Evolutionary conservation across 1,140 invertebrate genomes (phyloP).

Genomic region (Aradophagus sp.): DNA sequence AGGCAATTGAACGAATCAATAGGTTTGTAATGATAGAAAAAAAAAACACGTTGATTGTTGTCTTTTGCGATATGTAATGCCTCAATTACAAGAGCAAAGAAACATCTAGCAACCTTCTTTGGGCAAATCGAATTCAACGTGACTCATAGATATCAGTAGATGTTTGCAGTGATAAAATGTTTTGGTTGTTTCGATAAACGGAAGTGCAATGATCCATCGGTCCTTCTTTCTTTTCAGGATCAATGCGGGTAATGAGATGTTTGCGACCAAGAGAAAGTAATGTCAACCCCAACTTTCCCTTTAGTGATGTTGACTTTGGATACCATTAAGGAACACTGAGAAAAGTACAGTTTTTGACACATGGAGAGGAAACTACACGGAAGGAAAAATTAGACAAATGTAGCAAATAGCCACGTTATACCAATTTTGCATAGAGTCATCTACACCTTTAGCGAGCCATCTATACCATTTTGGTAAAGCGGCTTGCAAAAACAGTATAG

Average conservation of each 20-base stretch:
- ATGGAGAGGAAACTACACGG: too few species aligned
- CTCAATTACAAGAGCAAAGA: slow-evolving; percentile 36
- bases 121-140: too few species aligned
- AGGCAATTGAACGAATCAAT: slow-evolving; percentile 43
- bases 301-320: slow-evolving; percentile 17
- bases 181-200: slow-evolving; percentile 20
- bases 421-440: too few species aligned
- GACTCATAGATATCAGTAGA: too few species aligned
- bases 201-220: slow-evolving; percentile 5
- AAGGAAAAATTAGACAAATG: too few species aligned
- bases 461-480: too few species aligned
- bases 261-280: slow-evolving; percentile 37
- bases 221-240: slow-evolving; percentile 5
- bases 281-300: slow-evolving; percentile 44
- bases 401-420: too few species aligned
- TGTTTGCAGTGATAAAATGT: slow-evolving; percentile 16
- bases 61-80: slow-evolving; percentile 36
- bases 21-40: slow-evolving; percentile 48
- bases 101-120: slow-evolving; percentile 43
- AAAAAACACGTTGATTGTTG: slow-evolving; percentile 49
- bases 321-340: slow-evolving; percentile 36
- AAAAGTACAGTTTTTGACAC: too few species aligned
- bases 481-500: too few species aligned
- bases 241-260: slow-evolving; percentile 25
- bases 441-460: too few species aligned